Percentiles rank a stretch among this genome's conserved stretches.
These are phyloP conservation scores for Microtus pennsylvanicus DNA, from an alignment of 2,113 vertebrate species.

Conservation along the genomic window DNA sequence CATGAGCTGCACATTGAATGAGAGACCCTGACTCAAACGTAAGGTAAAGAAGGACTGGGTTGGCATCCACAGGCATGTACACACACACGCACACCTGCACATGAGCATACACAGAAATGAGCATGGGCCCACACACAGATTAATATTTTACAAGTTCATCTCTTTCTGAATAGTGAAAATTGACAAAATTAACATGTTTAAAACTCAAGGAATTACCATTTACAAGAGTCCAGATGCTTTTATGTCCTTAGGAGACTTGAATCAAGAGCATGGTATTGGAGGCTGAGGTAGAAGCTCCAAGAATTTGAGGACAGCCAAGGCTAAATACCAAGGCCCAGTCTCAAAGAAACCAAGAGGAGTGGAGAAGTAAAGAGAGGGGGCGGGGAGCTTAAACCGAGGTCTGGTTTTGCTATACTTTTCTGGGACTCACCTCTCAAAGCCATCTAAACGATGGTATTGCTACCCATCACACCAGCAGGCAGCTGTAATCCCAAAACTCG, in stretches of 20 bases:
- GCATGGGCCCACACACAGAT: background rate
- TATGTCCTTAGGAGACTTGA: background rate
- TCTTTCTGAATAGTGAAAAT: slow-evolving; percentile 45
- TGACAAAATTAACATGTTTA: background rate
- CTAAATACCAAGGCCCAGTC: background rate
- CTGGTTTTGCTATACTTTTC: background rate
- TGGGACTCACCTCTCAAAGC: background rate
- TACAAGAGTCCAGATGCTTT: background rate
- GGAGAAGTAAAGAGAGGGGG: background rate
- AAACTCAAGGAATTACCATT: background rate
- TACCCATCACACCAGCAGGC: background rate
- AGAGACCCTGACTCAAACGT: background rate
- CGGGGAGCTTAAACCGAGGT: background rate
- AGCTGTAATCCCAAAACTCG: too few relatives aligned
- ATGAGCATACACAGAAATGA: background rate
- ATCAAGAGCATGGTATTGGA: background rate
- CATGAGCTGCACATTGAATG: too few relatives aligned
- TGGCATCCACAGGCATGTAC: background rate
- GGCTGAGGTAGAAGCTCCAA: background rate
- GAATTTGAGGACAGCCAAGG: background rate
- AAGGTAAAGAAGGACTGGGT: background rate
- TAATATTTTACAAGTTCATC: slow-evolving; percentile 3
- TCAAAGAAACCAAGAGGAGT: background rate
- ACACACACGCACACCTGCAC: background rate
- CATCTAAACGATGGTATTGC: background rate